Percentiles rank a stretch among this genome's conserved stretches.
These are phyloP conservation scores for Panthera uncia DNA, from an alignment of 2,113 vertebrate genomes.

Conservation along the genomic window DNA sequence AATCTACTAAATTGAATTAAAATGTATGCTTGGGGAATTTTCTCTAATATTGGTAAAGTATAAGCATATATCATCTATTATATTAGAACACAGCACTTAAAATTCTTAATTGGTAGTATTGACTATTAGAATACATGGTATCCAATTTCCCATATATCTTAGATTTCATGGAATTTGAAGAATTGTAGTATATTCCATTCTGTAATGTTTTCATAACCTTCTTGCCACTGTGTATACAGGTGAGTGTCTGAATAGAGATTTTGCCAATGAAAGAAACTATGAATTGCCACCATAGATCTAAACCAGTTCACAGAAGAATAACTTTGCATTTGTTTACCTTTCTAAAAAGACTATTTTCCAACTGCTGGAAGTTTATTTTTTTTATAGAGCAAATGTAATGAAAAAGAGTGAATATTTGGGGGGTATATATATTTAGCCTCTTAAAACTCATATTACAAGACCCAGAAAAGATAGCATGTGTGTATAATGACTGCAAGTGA, in stretches of 20 bases:
- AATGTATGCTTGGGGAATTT: slow-evolving; percentile 7
- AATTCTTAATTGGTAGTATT: neutral
- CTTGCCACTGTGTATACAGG: neutral
- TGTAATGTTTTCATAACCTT: neutral
- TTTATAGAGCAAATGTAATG: slow-evolving; percentile 14
- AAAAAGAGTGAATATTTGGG: neutral
- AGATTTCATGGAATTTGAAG: slow-evolving; percentile 40
- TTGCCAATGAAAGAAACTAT: slow-evolving; percentile 7
- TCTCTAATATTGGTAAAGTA: neutral
- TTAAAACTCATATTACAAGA: neutral
- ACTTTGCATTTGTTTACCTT: neutral
- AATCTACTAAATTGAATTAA: slow-evolving; percentile 42
- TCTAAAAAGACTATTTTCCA: slow-evolving; percentile 10
- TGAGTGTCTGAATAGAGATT: neutral
- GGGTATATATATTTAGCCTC: neutral
- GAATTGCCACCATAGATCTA: neutral
- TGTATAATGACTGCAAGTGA: neutral
- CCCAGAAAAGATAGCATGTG: neutral
- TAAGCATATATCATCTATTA: neutral
- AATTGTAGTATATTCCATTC: neutral
- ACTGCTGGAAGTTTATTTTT: slow-evolving; percentile 20
- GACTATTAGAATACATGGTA: neutral
- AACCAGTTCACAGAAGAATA: neutral
- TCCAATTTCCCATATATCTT: neutral
- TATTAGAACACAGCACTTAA: neutral